Evolutionary conservation across 2,113 vertebrate species (phyloP), one percentile per base, ranked within the genome.

Genomic region (Istiophorus platypterus): DNA sequence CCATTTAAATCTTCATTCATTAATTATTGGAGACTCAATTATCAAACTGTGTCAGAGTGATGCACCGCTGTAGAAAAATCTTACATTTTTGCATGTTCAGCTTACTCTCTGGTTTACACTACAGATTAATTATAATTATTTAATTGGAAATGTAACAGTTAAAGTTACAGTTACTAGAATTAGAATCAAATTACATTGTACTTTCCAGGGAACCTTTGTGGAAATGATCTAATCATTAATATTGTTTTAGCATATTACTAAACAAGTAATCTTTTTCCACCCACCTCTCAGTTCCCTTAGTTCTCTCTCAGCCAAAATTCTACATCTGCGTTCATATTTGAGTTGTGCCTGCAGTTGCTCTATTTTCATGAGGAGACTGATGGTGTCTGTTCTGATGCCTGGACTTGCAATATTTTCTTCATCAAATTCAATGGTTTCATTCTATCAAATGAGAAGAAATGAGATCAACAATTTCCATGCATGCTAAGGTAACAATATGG

Each of bases 311-410:
- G 93, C 94, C 89, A 94, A 39, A 54, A 94, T 87, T 52, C 94
- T 78, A 80, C 94, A 95, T 65, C 93, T 92, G 75, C 92, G 92
- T 45, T 95, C 94, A 62, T 95, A 95, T 45, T 94, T 95, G 18
- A 95, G 92, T 22, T 95, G 92, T 20, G 94, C 87, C 85, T 95
- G 93, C 15, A 95, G 86, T 26, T 94, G 92, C 69, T 95, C 93
- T 80, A 95, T 94, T 85, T 95, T 95, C 93, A 94, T 94, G 42
- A 95, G 90, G 31, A 95, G 92, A 29, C 85, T 95, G 92, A 94
- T 89, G 61, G 94, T 94, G 89, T 94, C 93, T 13, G 94, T 95
- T 82, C 93, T 93, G 78, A 94, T 88, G 64, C 87, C 93, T 27
- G 87, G 85, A 69, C 91, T 92, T 6, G 67, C 31, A 52, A 79